Conservation (phyloP, 1,140 invertebrate species). For the Drosophila quadrilineata region DNA sequence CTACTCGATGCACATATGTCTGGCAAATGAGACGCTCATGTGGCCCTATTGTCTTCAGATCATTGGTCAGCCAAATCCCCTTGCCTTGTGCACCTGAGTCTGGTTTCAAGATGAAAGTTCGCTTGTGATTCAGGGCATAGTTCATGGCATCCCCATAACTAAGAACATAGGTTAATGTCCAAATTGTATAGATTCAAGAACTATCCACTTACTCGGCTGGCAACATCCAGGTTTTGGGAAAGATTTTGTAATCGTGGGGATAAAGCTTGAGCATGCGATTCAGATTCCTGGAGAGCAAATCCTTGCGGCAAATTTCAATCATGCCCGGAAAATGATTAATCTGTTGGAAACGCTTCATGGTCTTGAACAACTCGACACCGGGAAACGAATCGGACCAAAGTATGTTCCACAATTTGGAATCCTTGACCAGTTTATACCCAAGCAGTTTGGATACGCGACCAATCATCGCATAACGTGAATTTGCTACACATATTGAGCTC, state of each 20-base stretch:
- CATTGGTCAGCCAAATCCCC: slow-evolving; percentile 91
- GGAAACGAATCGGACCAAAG: slow-evolving; percentile 94
- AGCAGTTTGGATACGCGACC: slow-evolving; percentile 86
- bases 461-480: slow-evolving; percentile 89
- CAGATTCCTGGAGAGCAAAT: slow-evolving; percentile 91
- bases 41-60: slow-evolving; percentile 88
- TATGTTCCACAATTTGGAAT: slow-evolving; percentile 92
- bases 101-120: slow-evolving; percentile 94
- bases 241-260: slow-evolving; percentile 94
- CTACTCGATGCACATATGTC: slow-evolving; percentile 85
- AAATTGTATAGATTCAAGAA: not conserved
- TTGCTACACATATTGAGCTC: slow-evolving; percentile 85
- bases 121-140: slow-evolving; percentile 83
- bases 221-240: slow-evolving; percentile 96
- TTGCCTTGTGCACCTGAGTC: slow-evolving; percentile 92
- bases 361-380: slow-evolving; percentile 90
- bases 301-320: slow-evolving; percentile 94
- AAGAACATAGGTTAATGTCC: not conserved
- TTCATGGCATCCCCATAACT: slow-evolving; percentile 75
- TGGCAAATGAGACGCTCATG: slow-evolving; percentile 93
- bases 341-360: slow-evolving; percentile 94
- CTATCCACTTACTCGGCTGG: slow-evolving; percentile 88
- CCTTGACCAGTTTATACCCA: slow-evolving; percentile 90
- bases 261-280: slow-evolving; percentile 93
- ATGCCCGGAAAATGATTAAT: slow-evolving; percentile 97